A percentile compares a stretch with the other conserved stretches of the same genome.
These are phyloP conservation scores for Chaenodraco wilsoni DNA, from an alignment of 2,797 vertebrate genomes.

Conservation along the genomic window DNA sequence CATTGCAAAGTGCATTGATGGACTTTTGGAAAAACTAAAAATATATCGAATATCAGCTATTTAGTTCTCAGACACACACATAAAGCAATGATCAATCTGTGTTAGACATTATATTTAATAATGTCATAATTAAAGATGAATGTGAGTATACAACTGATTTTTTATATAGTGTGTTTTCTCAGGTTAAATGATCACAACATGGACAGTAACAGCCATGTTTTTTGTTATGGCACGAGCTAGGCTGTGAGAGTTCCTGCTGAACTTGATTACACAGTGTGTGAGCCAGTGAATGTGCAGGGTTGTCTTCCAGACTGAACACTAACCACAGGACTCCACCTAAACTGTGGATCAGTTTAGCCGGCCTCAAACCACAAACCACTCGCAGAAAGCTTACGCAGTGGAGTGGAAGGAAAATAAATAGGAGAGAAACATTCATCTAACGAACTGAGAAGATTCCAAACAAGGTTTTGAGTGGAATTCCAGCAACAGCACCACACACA, in stretches of 20 bases:
- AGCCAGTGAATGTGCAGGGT: constrained; percentile 60
- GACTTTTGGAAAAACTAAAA: constrained; percentile 60
- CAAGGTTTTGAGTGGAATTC: constrained; percentile 5
- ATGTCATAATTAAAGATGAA: too few species aligned
- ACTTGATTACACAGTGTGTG: constrained; percentile 59
- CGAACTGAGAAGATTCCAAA: constrained; percentile 40
- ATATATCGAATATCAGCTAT: constrained; percentile 57
- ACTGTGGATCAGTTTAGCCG: constrained; percentile 73
- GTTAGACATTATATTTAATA: too few species aligned
- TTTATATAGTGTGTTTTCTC: background rate
- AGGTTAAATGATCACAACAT: constrained; percentile 17
- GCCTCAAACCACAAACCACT: constrained; percentile 64
- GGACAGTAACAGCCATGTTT: background rate
- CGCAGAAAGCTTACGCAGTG: constrained; percentile 42
- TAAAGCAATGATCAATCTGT: too few species aligned
- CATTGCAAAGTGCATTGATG: constrained; percentile 63
- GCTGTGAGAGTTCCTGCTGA: constrained; percentile 45
- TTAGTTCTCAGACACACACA: constrained; percentile 19
- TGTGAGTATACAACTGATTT: background rate
- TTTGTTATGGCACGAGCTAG: constrained; percentile 21
- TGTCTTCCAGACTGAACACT: constrained; percentile 57
- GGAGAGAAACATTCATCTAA: constrained; percentile 41
- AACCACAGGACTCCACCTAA: constrained; percentile 80
- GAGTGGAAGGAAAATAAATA: constrained; percentile 58
- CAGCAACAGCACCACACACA: constrained; percentile 6